These are phyloP conservation scores for Actenoides hombroni DNA, from an alignment of 2,113 vertebrate species.

Conservation along the genomic window DNA sequence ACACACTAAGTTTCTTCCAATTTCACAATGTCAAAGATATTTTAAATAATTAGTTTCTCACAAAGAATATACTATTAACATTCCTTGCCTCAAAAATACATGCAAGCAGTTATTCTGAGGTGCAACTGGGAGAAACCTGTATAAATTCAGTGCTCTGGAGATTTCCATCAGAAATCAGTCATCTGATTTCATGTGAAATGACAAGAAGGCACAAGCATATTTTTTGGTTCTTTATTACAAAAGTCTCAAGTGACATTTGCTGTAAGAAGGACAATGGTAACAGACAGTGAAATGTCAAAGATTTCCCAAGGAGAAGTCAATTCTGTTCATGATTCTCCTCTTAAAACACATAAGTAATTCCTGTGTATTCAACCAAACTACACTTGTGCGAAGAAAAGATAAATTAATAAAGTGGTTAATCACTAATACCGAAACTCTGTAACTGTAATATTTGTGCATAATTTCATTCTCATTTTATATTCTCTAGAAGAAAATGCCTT, in stretches of 20 bases:
- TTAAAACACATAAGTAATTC: background rate
- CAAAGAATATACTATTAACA: background rate
- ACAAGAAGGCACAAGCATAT: background rate
- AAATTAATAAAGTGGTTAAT: background rate
- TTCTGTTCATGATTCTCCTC: background rate
- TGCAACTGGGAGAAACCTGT: background rate
- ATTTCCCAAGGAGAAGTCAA: background rate
- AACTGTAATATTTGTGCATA: background rate
- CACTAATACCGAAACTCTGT: background rate
- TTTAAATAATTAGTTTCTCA: background rate
- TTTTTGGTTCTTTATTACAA: background rate
- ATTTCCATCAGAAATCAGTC: background rate
- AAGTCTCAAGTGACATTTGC: constrained; percentile 35
- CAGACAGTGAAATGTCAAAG: constrained; percentile 27
- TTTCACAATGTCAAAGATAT: background rate
- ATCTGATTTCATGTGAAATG: constrained; percentile 24
- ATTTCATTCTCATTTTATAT: background rate
- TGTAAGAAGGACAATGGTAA: background rate
- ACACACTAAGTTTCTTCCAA: accelerated
- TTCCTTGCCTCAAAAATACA: background rate
- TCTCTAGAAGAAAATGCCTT: background rate
- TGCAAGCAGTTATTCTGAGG: background rate
- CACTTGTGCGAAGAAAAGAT: background rate
- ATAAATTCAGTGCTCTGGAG: background rate
- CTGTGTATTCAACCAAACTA: background rate